Base-by-base conservation (phyloP, 1,140 invertebrate species). In the Philotrypesis tridentata region DNA sequence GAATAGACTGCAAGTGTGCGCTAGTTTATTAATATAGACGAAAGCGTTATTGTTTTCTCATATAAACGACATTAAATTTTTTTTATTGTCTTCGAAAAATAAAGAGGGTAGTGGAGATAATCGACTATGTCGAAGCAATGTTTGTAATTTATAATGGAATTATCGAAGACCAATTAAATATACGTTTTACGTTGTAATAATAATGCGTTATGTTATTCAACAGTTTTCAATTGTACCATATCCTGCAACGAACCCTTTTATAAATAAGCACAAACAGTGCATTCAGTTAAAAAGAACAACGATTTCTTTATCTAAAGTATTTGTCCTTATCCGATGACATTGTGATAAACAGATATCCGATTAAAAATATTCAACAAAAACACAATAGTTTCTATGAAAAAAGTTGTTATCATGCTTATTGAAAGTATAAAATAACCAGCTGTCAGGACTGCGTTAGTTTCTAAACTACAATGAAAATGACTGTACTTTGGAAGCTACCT, bases 111-210 rank as follows among this genome's bases (percentile, higher is more conserved):
- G 37, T 21, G 23, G 27, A 40, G 40, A 12, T 37, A 29, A n/a
- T 31, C 25, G 21, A 70, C 21, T 40, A 72, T 14, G 14, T n/a
- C 48, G 25, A 74, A 29, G 31, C 60, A 61, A 75, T 74, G 40
- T 65, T 80, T 80, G 37, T 74, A 74, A 80, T 73, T 73, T 80
- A 48, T 80, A 73, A 73, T 29, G 23, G 61, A 68, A 29, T 17
- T 75, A 55, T 27, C 25, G 31, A 67, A 80, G 29, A 71, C 9
- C n/a, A 79, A 80, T 43, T 23, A 68, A 68, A 80, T 67, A 80
- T 80, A 80, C 72, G 23, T 23, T 74, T 55, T 75, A 67, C 63
- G 71, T 80, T 80, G 65, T 76, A 81, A 43, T 75, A 75, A 72
- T 17, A 21, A n/a, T 37, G 21, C 21, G 27, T 70, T 65, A 0